Evolutionary conservation across 2,797 vertebrate genomes (phyloP), one percentile per base, ranked within the genome.

Genomic region (Micrastur ruficollis): DNA sequence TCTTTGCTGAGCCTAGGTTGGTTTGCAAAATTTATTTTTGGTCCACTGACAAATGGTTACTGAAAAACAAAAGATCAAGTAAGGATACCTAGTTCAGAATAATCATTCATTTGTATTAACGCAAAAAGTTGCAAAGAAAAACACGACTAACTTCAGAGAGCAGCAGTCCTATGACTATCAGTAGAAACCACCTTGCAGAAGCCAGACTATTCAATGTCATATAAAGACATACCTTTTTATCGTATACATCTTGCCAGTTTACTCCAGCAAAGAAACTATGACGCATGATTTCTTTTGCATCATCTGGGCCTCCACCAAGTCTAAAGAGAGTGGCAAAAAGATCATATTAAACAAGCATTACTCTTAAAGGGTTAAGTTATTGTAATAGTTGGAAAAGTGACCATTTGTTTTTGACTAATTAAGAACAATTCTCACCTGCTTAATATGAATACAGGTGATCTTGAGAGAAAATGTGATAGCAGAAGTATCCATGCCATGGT

Each of bases 251-350:
- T 97, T 99, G 99, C 99, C 99, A 99, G 98, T 99, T 99, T 49
- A 99, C 97, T 93, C 99, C 99, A 96, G 98, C 98, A 97, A 99
- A 99, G 98, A 99, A 99, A 97, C 99, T 99, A 95, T 99, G 99
- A 91, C 99, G 98, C 99, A 99, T 99, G 95, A 99, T 99, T 98
- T 99, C 99, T 97, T 99, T 99, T 75, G 99, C 99, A 89, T 99
- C 99, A 84, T 99, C 99, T 70, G 99, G 99, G 96, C 99, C 99
- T 97, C 99, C 99, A 86, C 99, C 99, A 74, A 99, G 99, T 93
- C 99, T 99, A 80, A 92, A 85, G 31, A 96, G 17, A 96, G 38
- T 8, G 18, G 4, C 86, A 42, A 95, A 84, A 87, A 74, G 31
- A 44, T 50, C 42, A 23, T n/a, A 80, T 92, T 95, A 86, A 96